Evolutionary conservation across 35 echinoderm and acorn worm species (phyloP), one percentile per base, ranked within the genome.

Genomic region (Amphiura filiformis): DNA sequence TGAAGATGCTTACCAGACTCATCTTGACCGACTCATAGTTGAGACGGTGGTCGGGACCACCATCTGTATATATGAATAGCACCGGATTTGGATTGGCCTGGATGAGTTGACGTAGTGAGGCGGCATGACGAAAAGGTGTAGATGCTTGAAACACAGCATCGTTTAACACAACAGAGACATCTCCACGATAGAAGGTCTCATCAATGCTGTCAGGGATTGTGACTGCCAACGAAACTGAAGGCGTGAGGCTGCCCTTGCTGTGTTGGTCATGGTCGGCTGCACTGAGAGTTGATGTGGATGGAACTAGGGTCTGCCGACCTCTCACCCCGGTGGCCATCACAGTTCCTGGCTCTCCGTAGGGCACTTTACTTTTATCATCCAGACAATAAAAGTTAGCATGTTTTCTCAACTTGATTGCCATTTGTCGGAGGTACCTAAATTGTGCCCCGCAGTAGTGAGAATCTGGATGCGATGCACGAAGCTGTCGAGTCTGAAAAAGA

Each of bases 281-380:
- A 31, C 35, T 31, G 39, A 84, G 82, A 9, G 82, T 84, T 30
- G 82, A 38, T 31, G 32, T 64, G 57, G 82, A 38, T 20, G 82
- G 82, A 3, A 38, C 34, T 22, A 84, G 39, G 9, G 82, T 84
- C 82, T 22, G 7, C 7, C 44, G 44, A 52, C 44, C 44, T 52
- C 44, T 52, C 26, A 84, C 82, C 35, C 82, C 82, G 9, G 82
- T 84, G 56, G 82, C 33, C 28, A 84, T 38, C 20, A 64, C 35
- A 40, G 31, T 31, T 28, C 82, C 82, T 30, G 82, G 82, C 56
- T 84, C 39, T 38, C 82, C 82, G 39, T 30, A 84, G 30, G 82
- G 82, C 20, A 84, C 82, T 84, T 84, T 84, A 38, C 32, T 38
- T 41, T 84, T 84, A 30, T 84, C 82, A 32, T 84, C 82, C 20